Evolutionary conservation across 2,797 vertebrate species (phyloP).

Genomic region (Myotis myotis): DNA sequence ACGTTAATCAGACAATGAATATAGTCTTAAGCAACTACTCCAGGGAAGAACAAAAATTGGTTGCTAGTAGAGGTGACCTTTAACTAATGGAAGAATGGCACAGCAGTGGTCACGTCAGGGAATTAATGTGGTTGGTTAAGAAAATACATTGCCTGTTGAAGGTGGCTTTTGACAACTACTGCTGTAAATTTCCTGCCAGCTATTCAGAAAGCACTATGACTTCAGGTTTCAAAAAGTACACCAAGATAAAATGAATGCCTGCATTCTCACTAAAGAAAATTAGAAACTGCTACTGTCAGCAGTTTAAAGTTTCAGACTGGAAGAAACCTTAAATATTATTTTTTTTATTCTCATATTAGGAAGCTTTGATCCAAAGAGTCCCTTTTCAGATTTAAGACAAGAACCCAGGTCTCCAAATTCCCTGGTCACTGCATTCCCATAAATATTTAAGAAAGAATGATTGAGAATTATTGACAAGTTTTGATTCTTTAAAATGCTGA

Average conservation of each 20-base stretch:
- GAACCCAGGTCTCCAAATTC: not conserved
- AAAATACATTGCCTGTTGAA: slow-evolving; percentile 51
- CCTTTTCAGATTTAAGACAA: slow-evolving; percentile 1
- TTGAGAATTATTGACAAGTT: not conserved
- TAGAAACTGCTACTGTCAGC: slow-evolving; percentile 25
- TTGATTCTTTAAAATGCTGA: not conserved
- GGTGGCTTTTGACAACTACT: slow-evolving; percentile 28
- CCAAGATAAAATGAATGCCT: not conserved
- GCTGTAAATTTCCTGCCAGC: slow-evolving; percentile 30
- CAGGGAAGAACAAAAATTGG: slow-evolving; percentile 62
- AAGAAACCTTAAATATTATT: not conserved
- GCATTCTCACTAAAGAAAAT: slow-evolving; percentile 32
- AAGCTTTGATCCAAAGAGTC: not conserved
- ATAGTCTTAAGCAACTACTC: slow-evolving; percentile 56
- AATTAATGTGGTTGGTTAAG: slow-evolving; percentile 66
- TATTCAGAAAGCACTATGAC: not conserved
- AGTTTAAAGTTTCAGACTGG: not conserved
- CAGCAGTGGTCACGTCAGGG: slow-evolving; percentile 64
- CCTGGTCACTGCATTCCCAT: not conserved
- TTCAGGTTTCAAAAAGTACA: slow-evolving; percentile 38
- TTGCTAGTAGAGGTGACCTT: slow-evolving; percentile 70
- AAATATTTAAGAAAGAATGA: not conserved
- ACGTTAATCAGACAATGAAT: slow-evolving; percentile 69
- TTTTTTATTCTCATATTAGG: not conserved
- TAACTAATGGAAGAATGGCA: slow-evolving; percentile 61